These are phyloP conservation scores for Sebastes diaconus DNA, from an alignment of 2,797 vertebrate genomes.

Conservation along the genomic window DNA sequence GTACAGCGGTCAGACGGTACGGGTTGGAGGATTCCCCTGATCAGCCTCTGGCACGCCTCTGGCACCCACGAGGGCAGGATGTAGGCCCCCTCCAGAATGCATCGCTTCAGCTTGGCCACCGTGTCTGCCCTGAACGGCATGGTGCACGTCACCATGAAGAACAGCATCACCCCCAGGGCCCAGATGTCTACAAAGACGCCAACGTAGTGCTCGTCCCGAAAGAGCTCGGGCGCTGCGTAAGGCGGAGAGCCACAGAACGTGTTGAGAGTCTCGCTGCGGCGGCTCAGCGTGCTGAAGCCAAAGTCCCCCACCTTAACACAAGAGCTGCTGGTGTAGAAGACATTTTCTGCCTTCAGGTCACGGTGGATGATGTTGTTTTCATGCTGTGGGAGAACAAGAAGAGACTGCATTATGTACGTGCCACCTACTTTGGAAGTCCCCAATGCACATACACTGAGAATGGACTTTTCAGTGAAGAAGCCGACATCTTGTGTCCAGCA, in stretches of 20 bases:
- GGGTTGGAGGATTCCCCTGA: slow-evolving; percentile 90
- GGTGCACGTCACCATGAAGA: slow-evolving; percentile 91
- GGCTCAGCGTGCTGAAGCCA: slow-evolving; percentile 95
- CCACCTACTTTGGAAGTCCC: background rate
- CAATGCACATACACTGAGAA: background rate
- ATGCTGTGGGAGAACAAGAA: slow-evolving; percentile 82
- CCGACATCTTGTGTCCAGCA: background rate
- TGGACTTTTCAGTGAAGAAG: background rate
- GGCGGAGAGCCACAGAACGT: slow-evolving; percentile 98
- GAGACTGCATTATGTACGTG: background rate
- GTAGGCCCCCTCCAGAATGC: slow-evolving; percentile 92
- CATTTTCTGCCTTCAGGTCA: slow-evolving; percentile 96
- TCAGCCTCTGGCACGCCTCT: slow-evolving; percentile 89
- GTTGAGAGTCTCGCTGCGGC: slow-evolving; percentile 90
- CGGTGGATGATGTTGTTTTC: slow-evolving; percentile 96
- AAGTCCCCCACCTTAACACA: slow-evolving; percentile 98
- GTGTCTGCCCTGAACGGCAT: slow-evolving; percentile 98
- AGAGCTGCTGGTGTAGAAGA: slow-evolving; percentile 92
- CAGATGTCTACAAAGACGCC: slow-evolving; percentile 93
- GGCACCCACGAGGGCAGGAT: slow-evolving; percentile 86
- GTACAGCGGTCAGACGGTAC: slow-evolving; percentile 86
- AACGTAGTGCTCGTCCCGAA: slow-evolving; percentile 91
- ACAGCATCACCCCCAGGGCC: slow-evolving; percentile 95
- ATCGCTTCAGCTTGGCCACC: slow-evolving; percentile 93
- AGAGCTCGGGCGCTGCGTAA: slow-evolving; percentile 95